Evolutionary conservation across 2,113 vertebrate genomes (phyloP), one percentile per base, ranked within the genome.

Genomic region (Clinocottus analis): DNA sequence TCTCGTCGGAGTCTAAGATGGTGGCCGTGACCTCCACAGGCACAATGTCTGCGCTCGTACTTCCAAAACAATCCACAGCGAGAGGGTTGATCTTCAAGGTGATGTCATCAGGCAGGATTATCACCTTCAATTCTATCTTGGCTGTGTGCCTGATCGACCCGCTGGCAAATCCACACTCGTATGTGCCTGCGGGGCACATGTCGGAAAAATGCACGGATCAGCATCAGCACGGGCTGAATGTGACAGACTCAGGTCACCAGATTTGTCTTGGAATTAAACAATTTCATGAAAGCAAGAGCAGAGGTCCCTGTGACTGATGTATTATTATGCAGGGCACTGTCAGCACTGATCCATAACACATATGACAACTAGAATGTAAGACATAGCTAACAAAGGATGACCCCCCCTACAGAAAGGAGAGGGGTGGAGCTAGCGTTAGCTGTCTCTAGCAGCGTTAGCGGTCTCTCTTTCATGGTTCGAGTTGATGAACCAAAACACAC

Each of bases 81-180:
- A 84, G 75, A 43, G 93, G 93, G 0, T 4, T 0, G 0, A 14
- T 74, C 0, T 0, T 31, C 60, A 94, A 2, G 8, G 13, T 37
- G 64, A 95, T 87, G 0, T 0, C 2, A 19, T 94, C 93, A 16
- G 94, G 94, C 13, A 93, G 85, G 2, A 89, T 75, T 0, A 89
- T 87, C 25, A 95, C 90, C 0, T 1, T 1, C 31, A 95, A 1
- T 0, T 7, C 0, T 41, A 72, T 3, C 11, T 8, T 71, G 55
- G 91, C 93, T 33, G 23, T 77, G 60, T 94, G 88, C 8, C 65
- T 84, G 47, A 94, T 19, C 17, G 88, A 72, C 0, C 90, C 90
- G 0, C 0, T 25, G 0, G 41, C 87, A 66, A 95, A 93, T 35
- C 81, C 74, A 68, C 94, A 95, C 68, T 76, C 82, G 7, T 93